Percentiles rank a stretch among this genome's conserved stretches.
phyloP scores from a whole-genome alignment of 2,888 invertebrate species.

The Syrista parreyssii region DNA sequence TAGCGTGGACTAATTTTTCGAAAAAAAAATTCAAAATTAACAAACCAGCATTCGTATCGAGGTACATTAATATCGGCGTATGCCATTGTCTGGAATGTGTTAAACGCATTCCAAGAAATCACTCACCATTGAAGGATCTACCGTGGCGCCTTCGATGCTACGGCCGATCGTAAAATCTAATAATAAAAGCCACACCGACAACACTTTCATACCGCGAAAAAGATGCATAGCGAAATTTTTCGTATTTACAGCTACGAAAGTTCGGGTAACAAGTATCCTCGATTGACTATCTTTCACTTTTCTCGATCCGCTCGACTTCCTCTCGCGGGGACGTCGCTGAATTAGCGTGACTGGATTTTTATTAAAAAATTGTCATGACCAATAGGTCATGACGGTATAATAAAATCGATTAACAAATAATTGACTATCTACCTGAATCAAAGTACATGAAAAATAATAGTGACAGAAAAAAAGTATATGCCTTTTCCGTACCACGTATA shows the following conservation, averaged over 20 bases:
- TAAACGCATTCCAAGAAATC: conserved; percentile 37
- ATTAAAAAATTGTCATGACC: not conserved
- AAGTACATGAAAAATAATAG: conserved; percentile 47
- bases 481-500: too few relatives aligned
- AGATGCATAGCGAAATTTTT: conserved; percentile 37
- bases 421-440: conserved; percentile 23
- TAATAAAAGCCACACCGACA: conserved; percentile 39
- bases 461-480: conserved; percentile 10
- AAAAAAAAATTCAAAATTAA: not conserved
- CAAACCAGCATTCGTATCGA: not conserved
- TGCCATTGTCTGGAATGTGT: conserved; percentile 1
- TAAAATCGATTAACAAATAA: not conserved
- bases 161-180: conserved; percentile 11
- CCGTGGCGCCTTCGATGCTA: conserved; percentile 27
- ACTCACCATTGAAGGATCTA: conserved; percentile 50
- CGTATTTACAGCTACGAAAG: not conserved
- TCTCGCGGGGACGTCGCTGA: not conserved
- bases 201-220: conserved; percentile 49
- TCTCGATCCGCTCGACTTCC: not conserved
- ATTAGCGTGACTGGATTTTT: not conserved
- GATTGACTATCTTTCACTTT: not conserved
- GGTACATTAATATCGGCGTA: not conserved
- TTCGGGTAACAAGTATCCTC: too few relatives aligned
- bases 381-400: not conserved
- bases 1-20: not conserved